A percentile compares a stretch with the other conserved stretches of the same genome.
phyloP scores from a whole-genome alignment of 2,113 vertebrate species.

The Spheniscus mendiculus region DNA sequence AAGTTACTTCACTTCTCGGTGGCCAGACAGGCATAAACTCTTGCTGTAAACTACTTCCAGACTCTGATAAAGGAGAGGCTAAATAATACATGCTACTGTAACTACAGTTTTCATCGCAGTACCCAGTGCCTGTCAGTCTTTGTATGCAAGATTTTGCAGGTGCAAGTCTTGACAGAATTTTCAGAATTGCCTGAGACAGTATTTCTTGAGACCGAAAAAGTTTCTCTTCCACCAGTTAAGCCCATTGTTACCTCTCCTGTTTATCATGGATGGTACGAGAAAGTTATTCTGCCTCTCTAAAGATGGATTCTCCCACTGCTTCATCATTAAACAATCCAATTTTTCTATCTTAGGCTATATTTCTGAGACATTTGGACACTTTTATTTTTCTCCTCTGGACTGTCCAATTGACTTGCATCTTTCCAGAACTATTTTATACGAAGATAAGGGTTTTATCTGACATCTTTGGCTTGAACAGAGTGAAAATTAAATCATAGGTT shows the following conservation, averaged over 20 bases:
- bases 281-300: not conserved
- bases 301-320: not conserved
- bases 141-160: not conserved
- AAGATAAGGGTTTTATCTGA: not conserved
- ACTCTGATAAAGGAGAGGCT: not conserved
- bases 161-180: not conserved
- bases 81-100: not conserved
- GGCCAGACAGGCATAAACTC: not conserved
- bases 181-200: accelerated
- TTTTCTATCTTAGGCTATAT: not conserved
- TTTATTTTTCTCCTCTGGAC: not conserved
- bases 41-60: not conserved
- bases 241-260: not conserved
- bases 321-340: not conserved
- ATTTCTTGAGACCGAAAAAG: not conserved
- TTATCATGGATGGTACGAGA: no score
- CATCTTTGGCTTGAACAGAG: not conserved
- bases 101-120: not conserved
- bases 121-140: not conserved
- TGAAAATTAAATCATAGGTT: not conserved
- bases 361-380: not conserved
- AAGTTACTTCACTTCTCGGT: not conserved
- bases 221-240: not conserved
- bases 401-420: not conserved
- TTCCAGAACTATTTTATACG: not conserved